Base-by-base conservation (phyloP, 2,113 vertebrate genomes). In the Phaetusa simplex region DNA sequence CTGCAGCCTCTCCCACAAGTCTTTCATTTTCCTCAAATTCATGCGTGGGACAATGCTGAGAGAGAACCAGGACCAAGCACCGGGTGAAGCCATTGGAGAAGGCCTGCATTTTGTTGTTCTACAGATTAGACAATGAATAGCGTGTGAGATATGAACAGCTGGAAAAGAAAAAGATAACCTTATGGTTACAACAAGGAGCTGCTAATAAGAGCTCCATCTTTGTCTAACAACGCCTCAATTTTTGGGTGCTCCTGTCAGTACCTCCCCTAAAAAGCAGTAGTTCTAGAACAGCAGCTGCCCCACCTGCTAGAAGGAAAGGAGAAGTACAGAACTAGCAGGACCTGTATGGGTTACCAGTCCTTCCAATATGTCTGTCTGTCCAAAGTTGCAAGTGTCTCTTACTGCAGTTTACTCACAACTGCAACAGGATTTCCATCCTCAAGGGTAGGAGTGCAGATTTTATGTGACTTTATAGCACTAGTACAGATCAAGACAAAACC, bases 101-200 rank as follows among this genome's bases (percentile, higher is more conserved):
- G 8, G 45, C 55, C 56, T 42, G 30, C 9, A 23, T 38, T 55
- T 77, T 64, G 16, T 67, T 67, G 12, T 69, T 59, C 26, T 69
- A 50, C 23, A 47, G 59, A 49, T 40, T 12, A 62, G 11, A 24
- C 53, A 67, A 11, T 22, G 4, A 47, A 30, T 4, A 67, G 15
- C 0, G 0, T 17, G 40, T 5, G 19, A 90, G 49, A 36, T 12
- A 12, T 6, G 4, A 81, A 59, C 8, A 77, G 36, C 32, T 53
- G 36, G 50, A 82, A 40, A 88, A 76, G 7, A n/a, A 66, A 40
- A 61, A 45, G 3, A 24, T 16, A 53, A 47, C 5, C 3, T 50
- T 29, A 21, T 5, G 10, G 13, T 89, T 42, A 36, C n/a, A 78
- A 58, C 6, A 43, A 70, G 15, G 22, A 83, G 20, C 7, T 29